These are phyloP conservation scores for Glyptemys insculpta DNA, from an alignment of 2,797 vertebrate species.

Conservation along the genomic window DNA sequence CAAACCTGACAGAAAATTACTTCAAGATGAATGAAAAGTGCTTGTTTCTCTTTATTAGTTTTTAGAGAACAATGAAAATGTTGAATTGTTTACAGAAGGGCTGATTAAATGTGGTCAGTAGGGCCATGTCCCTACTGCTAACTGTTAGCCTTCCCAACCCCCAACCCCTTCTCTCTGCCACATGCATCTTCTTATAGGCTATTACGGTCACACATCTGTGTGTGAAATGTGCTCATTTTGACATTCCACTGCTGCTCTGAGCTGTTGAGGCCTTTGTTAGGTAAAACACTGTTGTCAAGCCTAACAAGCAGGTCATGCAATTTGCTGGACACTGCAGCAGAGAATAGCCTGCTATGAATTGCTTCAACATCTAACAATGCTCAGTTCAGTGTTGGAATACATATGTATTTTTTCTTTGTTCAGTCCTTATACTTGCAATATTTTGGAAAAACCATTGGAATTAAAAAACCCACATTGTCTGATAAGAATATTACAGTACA, in stretches of 20 bases:
- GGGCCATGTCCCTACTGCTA: constrained; percentile 82
- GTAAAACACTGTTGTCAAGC: constrained; percentile 90
- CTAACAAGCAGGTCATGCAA: constrained; percentile 89
- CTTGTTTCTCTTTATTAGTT: constrained; percentile 89
- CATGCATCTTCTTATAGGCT: constrained; percentile 88
- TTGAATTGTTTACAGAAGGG: constrained; percentile 86
- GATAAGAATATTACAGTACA: constrained; percentile 29
- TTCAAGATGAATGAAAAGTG: constrained; percentile 90
- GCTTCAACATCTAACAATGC: constrained; percentile 71
- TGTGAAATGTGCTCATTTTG: constrained; percentile 97
- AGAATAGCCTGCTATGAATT: constrained; percentile 78
- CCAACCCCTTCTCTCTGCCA: constrained; percentile 67
- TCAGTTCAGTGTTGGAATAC: constrained; percentile 67
- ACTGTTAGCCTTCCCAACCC: constrained; percentile 75
- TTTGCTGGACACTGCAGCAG: constrained; percentile 79
- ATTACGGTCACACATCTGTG: constrained; percentile 95
- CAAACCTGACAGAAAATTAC: constrained; percentile 87
- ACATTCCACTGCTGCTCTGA: constrained; percentile 93
- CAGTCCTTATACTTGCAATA: constrained; percentile 50
- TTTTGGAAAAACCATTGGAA: constrained; percentile 40
- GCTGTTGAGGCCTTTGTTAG: constrained; percentile 91
- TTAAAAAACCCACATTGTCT: neutral
- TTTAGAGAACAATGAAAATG: constrained; percentile 89
- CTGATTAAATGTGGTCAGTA: constrained; percentile 87
- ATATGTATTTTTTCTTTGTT: constrained; percentile 71